Percentiles rank a stretch among this genome's conserved stretches.
phyloP scores from a whole-genome alignment of 1,140 invertebrate species.

The Drosophila pseudoobscura region DNA sequence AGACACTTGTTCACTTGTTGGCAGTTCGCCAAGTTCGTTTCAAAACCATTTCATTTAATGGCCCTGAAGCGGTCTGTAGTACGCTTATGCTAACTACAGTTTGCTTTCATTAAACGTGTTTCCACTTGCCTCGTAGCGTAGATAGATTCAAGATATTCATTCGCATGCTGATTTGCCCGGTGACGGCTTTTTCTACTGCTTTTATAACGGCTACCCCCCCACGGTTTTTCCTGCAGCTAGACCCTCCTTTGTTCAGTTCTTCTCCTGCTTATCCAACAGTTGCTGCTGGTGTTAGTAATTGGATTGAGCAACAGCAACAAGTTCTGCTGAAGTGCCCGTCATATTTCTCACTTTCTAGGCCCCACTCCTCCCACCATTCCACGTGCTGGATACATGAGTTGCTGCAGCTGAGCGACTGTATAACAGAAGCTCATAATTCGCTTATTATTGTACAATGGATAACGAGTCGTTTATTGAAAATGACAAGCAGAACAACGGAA shows the following conservation, averaged over 20 bases:
- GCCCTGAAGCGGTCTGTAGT: slow-evolving; percentile 27
- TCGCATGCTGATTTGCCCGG: slow-evolving; percentile 12
- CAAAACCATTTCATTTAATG: slow-evolving; percentile 48
- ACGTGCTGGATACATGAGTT: not conserved
- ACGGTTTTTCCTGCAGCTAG: slow-evolving; percentile 14
- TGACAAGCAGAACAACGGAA: no score
- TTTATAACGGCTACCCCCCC: not conserved
- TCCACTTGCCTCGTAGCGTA: slow-evolving; percentile 4
- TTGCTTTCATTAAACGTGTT: slow-evolving; percentile 28
- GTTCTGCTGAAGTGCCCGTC: slow-evolving; percentile 21
- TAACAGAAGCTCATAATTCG: slow-evolving; percentile 29
- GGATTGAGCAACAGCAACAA: slow-evolving; percentile 5
- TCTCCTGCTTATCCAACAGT: not conserved
- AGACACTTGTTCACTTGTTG: slow-evolving; percentile 27
- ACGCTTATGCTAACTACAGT: slow-evolving; percentile 13
- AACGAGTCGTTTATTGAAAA: no score
- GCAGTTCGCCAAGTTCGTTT: slow-evolving; percentile 22
- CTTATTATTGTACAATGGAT: slow-evolving; percentile 18
- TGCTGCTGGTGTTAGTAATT: slow-evolving; percentile 23
- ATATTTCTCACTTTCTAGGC: slow-evolving; percentile 37
- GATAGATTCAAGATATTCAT: slow-evolving; percentile 47
- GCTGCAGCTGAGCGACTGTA: slow-evolving; percentile 5
- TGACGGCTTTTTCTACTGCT: slow-evolving; percentile 28
- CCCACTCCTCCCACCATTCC: no score
- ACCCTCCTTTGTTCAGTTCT: not conserved